Conservation (phyloP, 2,888 invertebrate species). For the Trachelus troglodyta region DNA sequence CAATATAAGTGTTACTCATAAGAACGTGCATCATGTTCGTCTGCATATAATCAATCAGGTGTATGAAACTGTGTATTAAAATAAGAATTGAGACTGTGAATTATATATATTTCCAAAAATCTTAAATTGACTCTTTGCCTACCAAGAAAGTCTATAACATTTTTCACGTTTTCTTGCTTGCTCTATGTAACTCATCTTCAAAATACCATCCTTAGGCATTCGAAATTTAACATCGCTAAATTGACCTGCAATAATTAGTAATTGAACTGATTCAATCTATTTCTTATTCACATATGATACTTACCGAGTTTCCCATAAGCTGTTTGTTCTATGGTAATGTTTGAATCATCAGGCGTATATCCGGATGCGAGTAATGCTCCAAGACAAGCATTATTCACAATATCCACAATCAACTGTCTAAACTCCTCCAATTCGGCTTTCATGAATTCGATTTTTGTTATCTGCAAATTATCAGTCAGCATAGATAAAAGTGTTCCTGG, state of each 20-base stretch:
- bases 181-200: slow-evolving; percentile 86
- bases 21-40: slow-evolving; percentile 76
- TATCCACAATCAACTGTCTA: slow-evolving; percentile 69
- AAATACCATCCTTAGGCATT: slow-evolving; percentile 49
- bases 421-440: slow-evolving; percentile 66
- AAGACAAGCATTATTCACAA: slow-evolving; percentile 78
- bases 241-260: slow-evolving; percentile 25
- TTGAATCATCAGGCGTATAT: slow-evolving; percentile 81
- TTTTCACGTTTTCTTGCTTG: slow-evolving; percentile 86
- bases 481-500: neutral
- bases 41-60: slow-evolving; percentile 78
- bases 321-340: slow-evolving; percentile 60
- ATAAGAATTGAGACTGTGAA: neutral
- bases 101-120: neutral
- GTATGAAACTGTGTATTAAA: slow-evolving; percentile 72
- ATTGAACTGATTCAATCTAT: neutral
- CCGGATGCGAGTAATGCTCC: slow-evolving; percentile 80
- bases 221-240: slow-evolving; percentile 43
- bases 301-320: slow-evolving; percentile 52
- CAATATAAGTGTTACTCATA: slow-evolving; percentile 73
- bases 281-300: neutral
- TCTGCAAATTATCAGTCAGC: slow-evolving; percentile 48
- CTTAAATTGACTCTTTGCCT: slow-evolving; percentile 32
- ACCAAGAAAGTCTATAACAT: slow-evolving; percentile 84
- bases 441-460: slow-evolving; percentile 66